phyloP scores from a whole-genome alignment of 2,888 invertebrate genomes.

The Candidula unifasciata region DNA sequence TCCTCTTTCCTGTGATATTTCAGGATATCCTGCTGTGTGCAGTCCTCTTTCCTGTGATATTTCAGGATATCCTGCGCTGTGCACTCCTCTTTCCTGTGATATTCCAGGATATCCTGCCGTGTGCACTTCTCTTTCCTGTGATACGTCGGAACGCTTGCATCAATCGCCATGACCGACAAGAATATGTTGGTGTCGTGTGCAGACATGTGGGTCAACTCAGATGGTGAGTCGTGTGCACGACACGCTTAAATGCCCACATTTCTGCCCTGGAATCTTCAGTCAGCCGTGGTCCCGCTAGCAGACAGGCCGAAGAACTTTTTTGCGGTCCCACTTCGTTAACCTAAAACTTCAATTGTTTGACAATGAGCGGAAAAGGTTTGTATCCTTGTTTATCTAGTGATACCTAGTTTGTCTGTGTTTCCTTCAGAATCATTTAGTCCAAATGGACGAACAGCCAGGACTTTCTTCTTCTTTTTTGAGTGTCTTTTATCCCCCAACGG shows the following conservation, averaged over 20 bases:
- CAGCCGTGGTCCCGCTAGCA: background rate
- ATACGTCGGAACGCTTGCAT: background rate
- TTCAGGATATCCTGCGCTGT: too few species aligned
- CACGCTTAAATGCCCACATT: background rate
- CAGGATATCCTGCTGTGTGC: too few species aligned
- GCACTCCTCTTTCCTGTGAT: too few species aligned
- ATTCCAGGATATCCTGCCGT: too few species aligned
- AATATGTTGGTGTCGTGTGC: background rate
- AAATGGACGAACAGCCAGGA: too few species aligned
- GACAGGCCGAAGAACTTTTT: background rate
- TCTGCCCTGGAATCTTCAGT: background rate
- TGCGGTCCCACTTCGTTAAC: background rate
- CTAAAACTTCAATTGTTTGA: background rate
- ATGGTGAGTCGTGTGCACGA: background rate
- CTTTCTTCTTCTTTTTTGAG: too few species aligned
- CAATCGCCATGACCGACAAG: background rate
- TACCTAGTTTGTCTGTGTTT: too few species aligned
- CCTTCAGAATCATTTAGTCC: too few species aligned
- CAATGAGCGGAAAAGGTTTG: background rate
- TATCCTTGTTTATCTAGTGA: background rate
- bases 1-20: too few species aligned
- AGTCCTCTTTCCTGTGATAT: too few species aligned
- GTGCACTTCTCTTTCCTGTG: background rate
- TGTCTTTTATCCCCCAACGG: too few species aligned
- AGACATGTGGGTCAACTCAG: background rate